Evolutionary conservation across 2,113 vertebrate genomes (phyloP).

Genomic region (Mixornis gularis): DNA sequence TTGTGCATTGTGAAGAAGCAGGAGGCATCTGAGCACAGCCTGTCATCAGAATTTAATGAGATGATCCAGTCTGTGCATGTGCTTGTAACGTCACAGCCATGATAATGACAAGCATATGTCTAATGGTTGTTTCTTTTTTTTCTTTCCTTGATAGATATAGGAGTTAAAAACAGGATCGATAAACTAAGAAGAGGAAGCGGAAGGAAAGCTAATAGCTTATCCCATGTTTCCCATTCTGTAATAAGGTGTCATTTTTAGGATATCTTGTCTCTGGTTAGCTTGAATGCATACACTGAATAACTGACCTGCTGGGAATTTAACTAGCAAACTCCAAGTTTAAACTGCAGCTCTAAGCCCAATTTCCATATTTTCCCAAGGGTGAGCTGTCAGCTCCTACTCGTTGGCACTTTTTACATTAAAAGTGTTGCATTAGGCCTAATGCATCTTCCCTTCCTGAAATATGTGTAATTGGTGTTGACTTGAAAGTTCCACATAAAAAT

Average conservation of each 20-base stretch:
- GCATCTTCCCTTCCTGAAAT: neutral
- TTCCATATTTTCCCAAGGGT: slow-evolving; percentile 32
- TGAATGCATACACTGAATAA: neutral
- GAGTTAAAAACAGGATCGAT: neutral
- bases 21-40: neutral
- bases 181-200: neutral
- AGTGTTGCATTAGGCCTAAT: neutral
- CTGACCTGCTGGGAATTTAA: slow-evolving; percentile 41
- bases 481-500: neutral
- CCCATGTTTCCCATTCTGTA: neutral
- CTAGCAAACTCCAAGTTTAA: slow-evolving; percentile 28
- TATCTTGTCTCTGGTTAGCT: neutral
- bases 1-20: neutral
- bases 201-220: neutral
- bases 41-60: neutral
- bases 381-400: slow-evolving; percentile 13
- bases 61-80: neutral
- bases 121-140: neutral
- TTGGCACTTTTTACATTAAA: neutral
- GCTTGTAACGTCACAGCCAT: neutral
- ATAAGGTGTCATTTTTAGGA: slow-evolving; percentile 19
- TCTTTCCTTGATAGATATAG: neutral
- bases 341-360: neutral
- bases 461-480: neutral
- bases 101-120: neutral